These are phyloP conservation scores for Adelges cooleyi DNA, from an alignment of 1,140 invertebrate species.

Conservation along the genomic window DNA sequence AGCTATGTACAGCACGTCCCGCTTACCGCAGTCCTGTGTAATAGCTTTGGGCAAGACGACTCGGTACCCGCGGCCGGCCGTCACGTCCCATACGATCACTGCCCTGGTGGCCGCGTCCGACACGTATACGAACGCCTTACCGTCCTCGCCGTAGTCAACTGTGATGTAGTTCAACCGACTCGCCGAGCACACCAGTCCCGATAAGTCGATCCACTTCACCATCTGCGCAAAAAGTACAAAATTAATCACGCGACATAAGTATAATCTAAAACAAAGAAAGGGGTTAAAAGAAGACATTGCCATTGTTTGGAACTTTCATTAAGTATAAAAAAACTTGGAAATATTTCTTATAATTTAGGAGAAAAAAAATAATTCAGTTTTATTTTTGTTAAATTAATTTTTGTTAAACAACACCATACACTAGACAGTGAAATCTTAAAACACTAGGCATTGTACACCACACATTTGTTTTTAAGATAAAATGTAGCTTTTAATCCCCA, in stretches of 20 bases:
- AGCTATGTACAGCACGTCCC: constrained; percentile 47
- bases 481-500: too few species aligned
- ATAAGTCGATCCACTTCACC: constrained; percentile 48
- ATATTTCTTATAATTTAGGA: too few species aligned
- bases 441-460: too few species aligned
- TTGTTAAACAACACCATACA: too few species aligned
- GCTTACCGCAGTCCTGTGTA: constrained; percentile 33
- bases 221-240: constrained; percentile 35
- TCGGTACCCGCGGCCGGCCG: constrained; percentile 40
- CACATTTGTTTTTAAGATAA: too few species aligned
- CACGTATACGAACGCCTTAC: constrained; percentile 42
- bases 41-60: constrained; percentile 38
- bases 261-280: too few species aligned
- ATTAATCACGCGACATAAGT: background rate
- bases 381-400: too few species aligned
- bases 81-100: constrained; percentile 51
- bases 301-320: too few species aligned
- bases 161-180: constrained; percentile 50
- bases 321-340: too few species aligned
- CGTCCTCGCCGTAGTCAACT: constrained; percentile 44
- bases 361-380: too few species aligned
- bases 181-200: constrained; percentile 40
- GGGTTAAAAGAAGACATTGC: too few species aligned
- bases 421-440: too few species aligned
- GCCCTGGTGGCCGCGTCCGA: constrained; percentile 49